phyloP scores from a whole-genome alignment of 2,113 vertebrate species.

The Microtus richardsoni region DNA sequence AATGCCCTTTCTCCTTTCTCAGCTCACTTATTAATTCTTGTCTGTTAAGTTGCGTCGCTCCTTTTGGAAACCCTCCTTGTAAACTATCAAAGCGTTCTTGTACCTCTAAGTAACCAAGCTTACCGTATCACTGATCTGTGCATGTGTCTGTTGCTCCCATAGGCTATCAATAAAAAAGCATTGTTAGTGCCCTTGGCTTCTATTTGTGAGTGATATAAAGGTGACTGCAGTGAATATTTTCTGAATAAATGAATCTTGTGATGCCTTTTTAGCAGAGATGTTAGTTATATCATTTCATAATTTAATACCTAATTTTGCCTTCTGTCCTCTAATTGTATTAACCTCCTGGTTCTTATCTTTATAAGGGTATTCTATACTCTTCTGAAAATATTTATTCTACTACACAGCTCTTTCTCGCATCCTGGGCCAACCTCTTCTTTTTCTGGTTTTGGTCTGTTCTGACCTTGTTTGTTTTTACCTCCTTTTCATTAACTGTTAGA shows the following conservation, averaged over 20 bases:
- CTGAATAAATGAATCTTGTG: slow-evolving; percentile 22
- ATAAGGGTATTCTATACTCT: background rate
- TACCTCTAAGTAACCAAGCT: background rate
- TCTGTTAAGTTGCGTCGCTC: background rate
- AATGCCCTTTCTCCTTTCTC: background rate
- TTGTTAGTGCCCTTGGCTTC: background rate
- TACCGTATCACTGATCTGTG: background rate
- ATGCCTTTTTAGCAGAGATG: background rate
- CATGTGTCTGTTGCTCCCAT: background rate
- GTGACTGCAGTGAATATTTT: slow-evolving; percentile 7
- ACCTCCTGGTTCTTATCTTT: background rate
- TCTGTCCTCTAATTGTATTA: slow-evolving; percentile 42
- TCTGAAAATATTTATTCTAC: background rate
- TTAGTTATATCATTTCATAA: slow-evolving; percentile 24
- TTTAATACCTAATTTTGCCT: background rate
- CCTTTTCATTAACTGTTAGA: background rate
- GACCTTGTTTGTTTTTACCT: background rate
- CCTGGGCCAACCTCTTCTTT: background rate
- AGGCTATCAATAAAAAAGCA: background rate
- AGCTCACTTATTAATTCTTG: background rate
- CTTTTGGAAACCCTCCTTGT: background rate
- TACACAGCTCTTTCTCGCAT: background rate
- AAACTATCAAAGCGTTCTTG: background rate
- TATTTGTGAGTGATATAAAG: background rate
- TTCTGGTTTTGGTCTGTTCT: background rate